Evolutionary conservation across 23 tunicate species (phyloP), one percentile per base, ranked within the genome.

Genomic region (Halocynthia roretzi): DNA sequence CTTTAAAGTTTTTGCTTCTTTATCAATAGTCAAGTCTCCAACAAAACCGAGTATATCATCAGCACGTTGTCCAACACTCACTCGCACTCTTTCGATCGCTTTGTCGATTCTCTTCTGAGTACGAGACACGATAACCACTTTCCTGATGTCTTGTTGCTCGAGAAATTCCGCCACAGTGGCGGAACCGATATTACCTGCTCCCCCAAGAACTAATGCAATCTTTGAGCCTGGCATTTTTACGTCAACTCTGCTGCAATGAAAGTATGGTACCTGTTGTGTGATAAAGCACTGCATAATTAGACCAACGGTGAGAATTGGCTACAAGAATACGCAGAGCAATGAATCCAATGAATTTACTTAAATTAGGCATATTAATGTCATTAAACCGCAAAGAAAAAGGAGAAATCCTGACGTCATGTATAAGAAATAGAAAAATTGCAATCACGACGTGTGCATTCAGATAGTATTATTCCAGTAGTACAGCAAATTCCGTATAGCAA

Each of bases 161-260:
- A 92, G 73, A 66, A 92, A 92, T 5, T 87, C 98, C 44, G 76
- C 87, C 6, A 82, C 84, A 7, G 84, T 81, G 8, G 86, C 98
- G 7, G 87, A 82, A 5, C 98, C 98, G 7, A 92, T 90, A 71
- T 86, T 92, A 0, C 98, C 98, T 64, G 84, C 80, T 5, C 98
- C 98, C 7, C 98, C 98, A 54, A 92, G 54, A 44, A 92, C 98
- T 22, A 92, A 75, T 5, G 98, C 98, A 21, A 89, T 87, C 75
- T 68, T 80, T 61, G 87, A 68, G 54, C 88, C 55, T 74, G 66
- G 64, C 56, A 20, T 17, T n/a, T 67, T 67, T 21, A 21, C 20
- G 71, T 31, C 44, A 31, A 4, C 44, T 31, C 44, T 31, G 44
- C 44, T 31, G 44, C 44, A 31, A 31, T 31, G 44, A 31, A 31